Evolutionary conservation across 2,888 invertebrate genomes (phyloP), one percentile per base, ranked within the genome.

Genomic region (Gandaritis pyraliata): DNA sequence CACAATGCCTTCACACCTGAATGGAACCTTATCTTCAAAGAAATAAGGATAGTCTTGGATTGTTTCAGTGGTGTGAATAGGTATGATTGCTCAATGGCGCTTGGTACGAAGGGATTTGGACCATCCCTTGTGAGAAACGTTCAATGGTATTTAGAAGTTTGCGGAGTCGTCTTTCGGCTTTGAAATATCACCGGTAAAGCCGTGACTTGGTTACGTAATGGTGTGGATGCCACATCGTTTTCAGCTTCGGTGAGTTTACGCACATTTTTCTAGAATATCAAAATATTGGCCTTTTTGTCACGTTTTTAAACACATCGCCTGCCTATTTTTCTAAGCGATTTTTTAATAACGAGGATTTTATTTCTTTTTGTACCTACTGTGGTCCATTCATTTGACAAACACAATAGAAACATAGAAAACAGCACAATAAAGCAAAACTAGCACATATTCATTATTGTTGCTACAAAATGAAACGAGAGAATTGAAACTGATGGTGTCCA

Each of bases 91-190:
- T 72, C 68, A 72, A 74, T 72, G 71, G 69, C 61, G 66, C 64
- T 70, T 71, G 70, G 69, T 71, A 65, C 61, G 68, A 64, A 56
- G 62, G 71, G 72, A 72, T 71, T 70, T 61, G 53, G 45, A 64
- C 70, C 52, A 63, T 65, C 64, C 62, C 62, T 66, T 55, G 50
- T 49, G 57, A 51, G 55, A 58, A 65, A 69, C 72, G 73, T 75
- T 77, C 76, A 74, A 76, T 72, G 73, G 74, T 68, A 77, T 79
- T 64, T 75, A 76, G 70, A 75, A 79, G 69, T 77, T 74, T 66
- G 54, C 18, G 45, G 60, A 72, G 62, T 70, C 65, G 70, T 58
- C 53, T 66, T 61, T 68, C 47, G 60, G 65, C 59, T 69, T 69
- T 64, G 65, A 64, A 69, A 70, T 69, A 62, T 66, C 60, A 58